Evolutionary conservation across 2,797 vertebrate genomes (phyloP).

Genomic region (Dryobates pubescens): DNA sequence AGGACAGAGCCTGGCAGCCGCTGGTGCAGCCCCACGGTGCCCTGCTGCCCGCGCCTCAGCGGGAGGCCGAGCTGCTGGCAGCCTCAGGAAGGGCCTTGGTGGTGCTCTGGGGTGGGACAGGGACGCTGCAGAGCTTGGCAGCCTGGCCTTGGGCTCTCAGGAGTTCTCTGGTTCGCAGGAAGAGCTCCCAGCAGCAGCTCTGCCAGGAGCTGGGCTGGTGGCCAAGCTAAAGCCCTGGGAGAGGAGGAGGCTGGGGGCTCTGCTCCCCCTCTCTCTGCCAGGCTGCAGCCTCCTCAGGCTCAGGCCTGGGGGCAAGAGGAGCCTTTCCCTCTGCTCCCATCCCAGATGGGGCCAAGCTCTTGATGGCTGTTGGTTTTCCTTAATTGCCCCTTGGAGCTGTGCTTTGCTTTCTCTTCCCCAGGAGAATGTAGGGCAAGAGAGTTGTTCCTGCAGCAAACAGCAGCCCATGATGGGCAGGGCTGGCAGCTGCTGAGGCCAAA

Average conservation of each 20-base stretch:
- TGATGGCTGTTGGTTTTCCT: background rate
- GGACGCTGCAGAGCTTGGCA: background rate
- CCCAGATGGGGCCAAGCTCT: background rate
- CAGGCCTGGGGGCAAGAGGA: background rate
- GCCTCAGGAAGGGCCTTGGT: fast-evolving
- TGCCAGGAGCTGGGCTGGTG: background rate
- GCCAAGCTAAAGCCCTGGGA: background rate
- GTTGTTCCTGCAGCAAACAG: background rate
- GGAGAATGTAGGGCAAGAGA: background rate
- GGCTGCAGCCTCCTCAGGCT: background rate
- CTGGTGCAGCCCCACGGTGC: background rate
- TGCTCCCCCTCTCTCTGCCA: background rate
- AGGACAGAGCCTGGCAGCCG: background rate
- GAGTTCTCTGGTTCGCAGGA: background rate
- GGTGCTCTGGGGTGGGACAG: background rate
- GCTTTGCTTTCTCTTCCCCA: background rate
- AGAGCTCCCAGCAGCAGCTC: background rate
- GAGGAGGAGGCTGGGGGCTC: background rate
- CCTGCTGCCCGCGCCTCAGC: background rate
- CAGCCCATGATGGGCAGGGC: background rate
- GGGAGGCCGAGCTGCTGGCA: background rate
- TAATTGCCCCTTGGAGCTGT: slow-evolving; percentile 16
- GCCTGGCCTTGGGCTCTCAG: fast-evolving
- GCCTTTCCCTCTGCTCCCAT: background rate
- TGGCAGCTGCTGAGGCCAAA: background rate